These are phyloP conservation scores for Bufo gargarizans DNA, from an alignment of 2,113 vertebrate genomes.

Conservation along the genomic window DNA sequence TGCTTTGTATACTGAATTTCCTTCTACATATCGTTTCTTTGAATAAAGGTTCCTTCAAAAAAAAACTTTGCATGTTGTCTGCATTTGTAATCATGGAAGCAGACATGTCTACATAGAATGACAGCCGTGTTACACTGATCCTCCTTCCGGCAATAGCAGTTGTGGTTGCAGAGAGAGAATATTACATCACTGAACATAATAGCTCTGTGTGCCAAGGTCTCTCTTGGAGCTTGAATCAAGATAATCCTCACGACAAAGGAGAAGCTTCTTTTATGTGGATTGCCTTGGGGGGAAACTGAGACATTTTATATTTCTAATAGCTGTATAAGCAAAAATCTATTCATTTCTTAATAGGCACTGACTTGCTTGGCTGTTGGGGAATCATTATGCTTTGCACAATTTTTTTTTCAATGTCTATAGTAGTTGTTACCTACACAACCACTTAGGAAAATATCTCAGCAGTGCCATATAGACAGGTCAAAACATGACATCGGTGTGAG, in stretches of 20 bases:
- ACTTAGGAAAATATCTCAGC: neutral
- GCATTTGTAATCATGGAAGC: neutral
- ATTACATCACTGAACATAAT: conserved; percentile 29
- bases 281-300: conserved; percentile 11
- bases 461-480: neutral
- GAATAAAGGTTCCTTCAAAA: no score
- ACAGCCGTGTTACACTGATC: neutral
- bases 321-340: neutral
- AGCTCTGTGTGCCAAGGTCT: conserved; percentile 30
- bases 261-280: neutral
- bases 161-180: conserved; percentile 11
- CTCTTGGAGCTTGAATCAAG: neutral
- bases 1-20: no score
- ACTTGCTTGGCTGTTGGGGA: neutral
- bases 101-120: neutral
- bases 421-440: neutral
- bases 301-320: neutral
- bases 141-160: conserved; percentile 19
- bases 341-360: neutral
- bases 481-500: neutral
- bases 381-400: neutral
- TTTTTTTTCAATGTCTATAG: neutral
- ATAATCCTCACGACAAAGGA: conserved; percentile 47
- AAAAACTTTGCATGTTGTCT: neutral
- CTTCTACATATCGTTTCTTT: no score